Evolutionary conservation across 1,140 invertebrate genomes (phyloP).

Genomic region (Coboldia fuscipes): DNA sequence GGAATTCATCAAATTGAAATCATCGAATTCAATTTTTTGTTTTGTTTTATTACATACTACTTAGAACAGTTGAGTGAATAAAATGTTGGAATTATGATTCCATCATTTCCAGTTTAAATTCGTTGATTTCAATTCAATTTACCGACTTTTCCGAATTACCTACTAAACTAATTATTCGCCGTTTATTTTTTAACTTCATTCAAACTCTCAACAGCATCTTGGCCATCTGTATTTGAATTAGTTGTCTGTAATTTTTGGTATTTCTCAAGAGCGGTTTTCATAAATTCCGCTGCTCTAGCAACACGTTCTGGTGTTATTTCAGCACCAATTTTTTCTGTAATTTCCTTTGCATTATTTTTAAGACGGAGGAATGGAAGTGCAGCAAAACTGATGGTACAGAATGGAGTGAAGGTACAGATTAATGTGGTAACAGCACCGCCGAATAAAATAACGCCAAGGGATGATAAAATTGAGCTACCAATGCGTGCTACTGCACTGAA

Average conservation of each 20-base stretch:
- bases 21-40: too few relatives aligned
- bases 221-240: too few relatives aligned
- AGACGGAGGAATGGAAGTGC: slow-evolving; percentile 20
- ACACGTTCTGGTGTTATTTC: slow-evolving; percentile 25
- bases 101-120: too few relatives aligned
- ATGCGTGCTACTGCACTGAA: slow-evolving; percentile 16
- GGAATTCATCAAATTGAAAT: too few relatives aligned
- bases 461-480: slow-evolving; percentile 12
- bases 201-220: too few relatives aligned
- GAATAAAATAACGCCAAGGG: slow-evolving; percentile 29
- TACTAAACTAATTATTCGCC: too few relatives aligned
- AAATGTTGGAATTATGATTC: too few relatives aligned
- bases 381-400: slow-evolving; percentile 35
- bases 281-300: slow-evolving; percentile 31
- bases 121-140: too few relatives aligned
- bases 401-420: slow-evolving; percentile 37
- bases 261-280: slow-evolving; percentile 38
- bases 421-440: slow-evolving; percentile 30
- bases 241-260: slow-evolving; percentile 36
- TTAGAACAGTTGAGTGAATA: too few relatives aligned
- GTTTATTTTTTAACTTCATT: too few relatives aligned
- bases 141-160: too few relatives aligned
- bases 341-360: slow-evolving; percentile 11
- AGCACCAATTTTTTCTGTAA: slow-evolving; percentile 13
- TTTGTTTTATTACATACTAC: too few relatives aligned